Evolutionary conservation across 2,113 vertebrate species (phyloP).

Genomic region (Archilochus colubris): DNA sequence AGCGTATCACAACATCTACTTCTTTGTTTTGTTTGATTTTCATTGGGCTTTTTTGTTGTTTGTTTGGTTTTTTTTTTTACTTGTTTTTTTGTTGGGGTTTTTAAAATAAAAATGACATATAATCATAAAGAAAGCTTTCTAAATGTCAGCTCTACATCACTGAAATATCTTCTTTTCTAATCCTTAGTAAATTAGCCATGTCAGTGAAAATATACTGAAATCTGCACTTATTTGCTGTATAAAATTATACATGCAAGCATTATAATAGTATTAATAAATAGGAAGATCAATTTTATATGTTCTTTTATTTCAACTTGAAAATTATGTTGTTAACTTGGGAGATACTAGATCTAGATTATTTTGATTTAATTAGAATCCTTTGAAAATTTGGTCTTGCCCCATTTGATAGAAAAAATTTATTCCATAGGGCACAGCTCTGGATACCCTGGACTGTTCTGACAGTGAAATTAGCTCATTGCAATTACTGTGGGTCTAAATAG

Average conservation of each 20-base stretch:
- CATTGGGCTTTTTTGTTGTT: too few relatives aligned
- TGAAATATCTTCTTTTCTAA: background rate
- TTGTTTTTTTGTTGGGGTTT: too few relatives aligned
- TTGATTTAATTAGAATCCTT: background rate
- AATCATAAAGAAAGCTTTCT: background rate
- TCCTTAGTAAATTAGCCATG: background rate
- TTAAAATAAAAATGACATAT: background rate
- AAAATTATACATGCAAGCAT: background rate
- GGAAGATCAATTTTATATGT: background rate
- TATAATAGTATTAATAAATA: background rate
- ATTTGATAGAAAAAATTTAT: background rate
- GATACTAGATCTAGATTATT: background rate
- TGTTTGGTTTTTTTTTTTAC: background rate
- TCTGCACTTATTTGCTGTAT: background rate
- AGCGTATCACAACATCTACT: background rate
- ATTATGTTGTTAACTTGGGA: background rate
- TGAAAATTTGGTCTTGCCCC: background rate
- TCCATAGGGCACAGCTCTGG: background rate
- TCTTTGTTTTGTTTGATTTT: background rate
- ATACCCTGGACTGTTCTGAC: background rate
- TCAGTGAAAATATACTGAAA: background rate
- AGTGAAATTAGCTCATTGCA: constrained; percentile 1
- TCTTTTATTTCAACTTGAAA: background rate
- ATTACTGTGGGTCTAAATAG: constrained; percentile 19
- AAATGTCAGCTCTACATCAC: background rate